Evolutionary conservation across 1,140 invertebrate genomes (phyloP), one percentile per base, ranked within the genome.

Genomic region (Ctenoplectra terminalis): DNA sequence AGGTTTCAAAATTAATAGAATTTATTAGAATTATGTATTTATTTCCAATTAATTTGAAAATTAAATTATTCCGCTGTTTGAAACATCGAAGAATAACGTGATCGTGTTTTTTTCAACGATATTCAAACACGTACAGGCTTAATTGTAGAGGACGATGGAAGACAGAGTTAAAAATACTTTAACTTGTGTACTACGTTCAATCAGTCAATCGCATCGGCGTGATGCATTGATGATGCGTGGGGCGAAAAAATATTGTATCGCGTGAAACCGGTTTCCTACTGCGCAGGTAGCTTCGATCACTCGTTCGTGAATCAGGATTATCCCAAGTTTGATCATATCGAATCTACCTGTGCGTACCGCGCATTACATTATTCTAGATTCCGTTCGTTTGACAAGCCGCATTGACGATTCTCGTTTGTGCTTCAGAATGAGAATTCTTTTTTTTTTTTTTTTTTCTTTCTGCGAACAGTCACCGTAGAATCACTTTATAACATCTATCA

Each of bases 231-330:
- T 58, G 78, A 78, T 82, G 52, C 58, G n/a, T 15, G 15, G 76
- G 37, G 40, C 78, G 77, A 84, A 87, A 87, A 87, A 87, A 87
- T 87, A 78, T 78, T 56, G 73, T 48, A 60, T 75, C 73, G 73
- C 78, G 37, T 48, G 77, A 75, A 87, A 87, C 86, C 86, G 86
- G 86, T 87, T 87, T 84, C 74, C 71, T 82, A 74, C 81, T 81
- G 86, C 81, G 71, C 75, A 58, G 66, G 48, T 56, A 70, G 54
- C 61, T 79, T 60, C 82, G 76, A 77, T 81, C 82, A 31, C 43
- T 86, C 48, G 50, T 61, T 52, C 58, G 61, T 48, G 74, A 63
- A 75, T 52, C 73, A 75, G 63, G 78, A 76, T 74, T 73, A 67
- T 61, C 58, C 56, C 72, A 83, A 76, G 76, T 76, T 81, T 40